phyloP scores from a whole-genome alignment of 2,113 vertebrate species.

The Laticauda colubrina region DNA sequence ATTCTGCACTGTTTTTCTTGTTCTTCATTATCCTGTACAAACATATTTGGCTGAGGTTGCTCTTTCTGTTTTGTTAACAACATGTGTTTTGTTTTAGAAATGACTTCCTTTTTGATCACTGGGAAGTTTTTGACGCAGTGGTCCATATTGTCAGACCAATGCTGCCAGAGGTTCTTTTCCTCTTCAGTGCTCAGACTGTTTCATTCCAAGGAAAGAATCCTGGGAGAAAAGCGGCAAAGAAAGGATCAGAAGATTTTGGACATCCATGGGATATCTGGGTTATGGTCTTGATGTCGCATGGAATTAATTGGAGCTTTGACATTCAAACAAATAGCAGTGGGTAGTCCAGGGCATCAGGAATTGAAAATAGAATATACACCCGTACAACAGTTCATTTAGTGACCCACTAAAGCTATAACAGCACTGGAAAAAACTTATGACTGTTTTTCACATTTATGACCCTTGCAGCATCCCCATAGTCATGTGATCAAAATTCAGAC shows the following conservation, averaged over 20 bases:
- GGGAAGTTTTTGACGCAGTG: neutral
- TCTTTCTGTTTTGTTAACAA: neutral
- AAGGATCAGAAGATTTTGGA: neutral
- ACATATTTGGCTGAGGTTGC: neutral
- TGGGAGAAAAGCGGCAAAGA: neutral
- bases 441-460: neutral
- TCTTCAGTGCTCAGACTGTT: neutral
- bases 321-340: neutral
- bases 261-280: neutral
- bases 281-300: neutral
- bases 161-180: neutral
- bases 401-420: neutral
- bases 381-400: neutral
- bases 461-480: neutral
- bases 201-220: neutral
- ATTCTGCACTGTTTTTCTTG: neutral
- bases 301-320: neutral
- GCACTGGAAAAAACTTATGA: neutral
- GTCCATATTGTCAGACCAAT: too few relatives aligned
- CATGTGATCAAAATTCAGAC: neutral
- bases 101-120: neutral
- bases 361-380: neutral
- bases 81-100: neutral
- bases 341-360: neutral
- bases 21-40: conserved; percentile 2